These are phyloP conservation scores for Dolichotis patagonum DNA, from an alignment of 2,113 vertebrate genomes.

Conservation along the genomic window DNA sequence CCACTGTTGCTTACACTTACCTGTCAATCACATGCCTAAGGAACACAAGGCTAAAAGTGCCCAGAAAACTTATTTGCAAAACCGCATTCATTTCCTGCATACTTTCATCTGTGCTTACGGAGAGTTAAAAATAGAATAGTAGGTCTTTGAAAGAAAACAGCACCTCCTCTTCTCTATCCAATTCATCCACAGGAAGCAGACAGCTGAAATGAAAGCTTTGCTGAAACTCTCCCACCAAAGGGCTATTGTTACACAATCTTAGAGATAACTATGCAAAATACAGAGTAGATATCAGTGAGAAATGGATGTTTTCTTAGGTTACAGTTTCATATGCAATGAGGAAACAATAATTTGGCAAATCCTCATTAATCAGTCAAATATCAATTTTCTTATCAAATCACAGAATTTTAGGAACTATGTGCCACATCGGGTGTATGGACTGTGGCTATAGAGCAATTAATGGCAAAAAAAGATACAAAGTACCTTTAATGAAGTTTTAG, in stretches of 20 bases:
- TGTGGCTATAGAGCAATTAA: neutral
- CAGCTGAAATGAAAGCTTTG: neutral
- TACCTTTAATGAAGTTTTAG: neutral
- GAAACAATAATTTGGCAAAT: neutral
- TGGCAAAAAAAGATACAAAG: neutral
- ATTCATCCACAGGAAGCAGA: neutral
- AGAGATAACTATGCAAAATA: neutral
- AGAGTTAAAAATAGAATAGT: neutral
- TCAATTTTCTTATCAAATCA: neutral
- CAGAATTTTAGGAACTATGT: neutral
- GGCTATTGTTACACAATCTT: neutral
- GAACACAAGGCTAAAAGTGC: neutral
- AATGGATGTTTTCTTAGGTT: neutral
- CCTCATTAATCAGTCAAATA: conserved; percentile 8
- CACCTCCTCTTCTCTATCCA: neutral
- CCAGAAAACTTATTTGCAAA: neutral
- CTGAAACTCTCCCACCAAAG: neutral
- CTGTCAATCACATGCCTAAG: neutral
- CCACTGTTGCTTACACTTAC: neutral
- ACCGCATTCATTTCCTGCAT: neutral
- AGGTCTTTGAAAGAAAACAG: neutral
- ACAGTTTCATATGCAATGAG: neutral
- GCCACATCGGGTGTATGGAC: neutral
- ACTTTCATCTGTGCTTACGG: neutral
- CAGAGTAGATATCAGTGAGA: neutral